Percentiles rank a stretch among this genome's conserved stretches.
Evolutionary conservation across 2,797 vertebrate species (phyloP).

Genomic region (Pangasius larnaudii): DNA sequence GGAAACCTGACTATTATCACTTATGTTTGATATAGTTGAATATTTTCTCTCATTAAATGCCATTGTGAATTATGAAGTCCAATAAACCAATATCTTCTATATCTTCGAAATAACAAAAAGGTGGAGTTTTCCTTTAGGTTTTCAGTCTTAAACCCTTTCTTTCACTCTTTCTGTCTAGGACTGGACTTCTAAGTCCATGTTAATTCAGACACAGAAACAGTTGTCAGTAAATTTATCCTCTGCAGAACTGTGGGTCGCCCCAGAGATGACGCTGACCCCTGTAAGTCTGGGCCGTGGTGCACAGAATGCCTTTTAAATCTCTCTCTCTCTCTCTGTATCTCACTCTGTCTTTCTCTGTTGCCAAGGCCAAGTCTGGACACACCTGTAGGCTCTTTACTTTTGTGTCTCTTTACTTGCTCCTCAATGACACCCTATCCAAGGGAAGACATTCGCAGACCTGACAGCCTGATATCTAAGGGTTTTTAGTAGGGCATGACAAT

Average conservation of each 20-base stretch:
- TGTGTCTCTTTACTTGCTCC: neutral
- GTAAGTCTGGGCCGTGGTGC: neutral
- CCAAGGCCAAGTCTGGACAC: constrained; percentile 10
- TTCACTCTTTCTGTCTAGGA: neutral
- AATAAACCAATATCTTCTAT: neutral
- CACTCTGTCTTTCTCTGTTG: constrained; percentile 37
- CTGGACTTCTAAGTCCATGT: neutral
- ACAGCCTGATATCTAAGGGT: neutral
- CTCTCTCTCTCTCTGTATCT: neutral
- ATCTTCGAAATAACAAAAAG: neutral
- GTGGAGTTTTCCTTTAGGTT: neutral
- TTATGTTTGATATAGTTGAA: neutral
- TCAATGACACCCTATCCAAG: constrained; percentile 1
- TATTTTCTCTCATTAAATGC: neutral
- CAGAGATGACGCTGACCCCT: neutral
- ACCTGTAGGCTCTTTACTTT: constrained; percentile 15
- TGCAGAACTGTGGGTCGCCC: constrained; percentile 24
- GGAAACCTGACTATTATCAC: neutral
- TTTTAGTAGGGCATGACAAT: constrained; percentile 2
- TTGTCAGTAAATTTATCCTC: constrained; percentile 27
- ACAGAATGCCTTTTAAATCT: neutral
- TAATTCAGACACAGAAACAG: neutral
- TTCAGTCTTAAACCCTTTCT: neutral
- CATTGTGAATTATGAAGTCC: neutral
- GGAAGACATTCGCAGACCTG: neutral